Evolutionary conservation across 2,797 vertebrate species (phyloP).

Genomic region (Muscicapa comitata): DNA sequence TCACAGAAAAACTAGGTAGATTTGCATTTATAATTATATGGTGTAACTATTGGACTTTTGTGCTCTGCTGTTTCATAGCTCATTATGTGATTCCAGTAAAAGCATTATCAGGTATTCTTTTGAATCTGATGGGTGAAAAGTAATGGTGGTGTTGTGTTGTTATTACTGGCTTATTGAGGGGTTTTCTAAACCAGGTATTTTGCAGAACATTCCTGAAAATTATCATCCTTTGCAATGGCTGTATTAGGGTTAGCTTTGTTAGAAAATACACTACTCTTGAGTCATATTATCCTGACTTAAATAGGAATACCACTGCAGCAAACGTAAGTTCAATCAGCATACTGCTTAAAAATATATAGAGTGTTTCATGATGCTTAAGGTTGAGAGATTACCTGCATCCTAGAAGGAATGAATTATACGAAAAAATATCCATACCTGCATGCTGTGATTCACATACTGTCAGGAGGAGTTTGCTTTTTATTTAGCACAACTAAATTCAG

Average conservation of each 20-base stretch:
- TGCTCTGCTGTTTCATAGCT: neutral
- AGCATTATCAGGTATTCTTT: neutral
- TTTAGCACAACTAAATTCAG: neutral
- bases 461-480: neutral
- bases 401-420: neutral
- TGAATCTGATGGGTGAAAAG: neutral
- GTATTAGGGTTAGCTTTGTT: neutral
- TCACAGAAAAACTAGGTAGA: neutral
- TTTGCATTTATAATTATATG: neutral
- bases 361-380: neutral
- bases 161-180: neutral
- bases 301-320: neutral
- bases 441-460: neutral
- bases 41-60: neutral
- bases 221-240: neutral
- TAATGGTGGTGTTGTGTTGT: neutral
- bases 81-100: accelerated
- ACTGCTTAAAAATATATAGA: neutral
- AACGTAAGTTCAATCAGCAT: neutral
- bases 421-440: neutral
- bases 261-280: neutral
- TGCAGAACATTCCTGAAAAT: neutral
- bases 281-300: neutral
- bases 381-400: neutral
- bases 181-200: neutral